Base-by-base conservation (phyloP, 2,113 vertebrate genomes). In the Tor tambroides region DNA sequence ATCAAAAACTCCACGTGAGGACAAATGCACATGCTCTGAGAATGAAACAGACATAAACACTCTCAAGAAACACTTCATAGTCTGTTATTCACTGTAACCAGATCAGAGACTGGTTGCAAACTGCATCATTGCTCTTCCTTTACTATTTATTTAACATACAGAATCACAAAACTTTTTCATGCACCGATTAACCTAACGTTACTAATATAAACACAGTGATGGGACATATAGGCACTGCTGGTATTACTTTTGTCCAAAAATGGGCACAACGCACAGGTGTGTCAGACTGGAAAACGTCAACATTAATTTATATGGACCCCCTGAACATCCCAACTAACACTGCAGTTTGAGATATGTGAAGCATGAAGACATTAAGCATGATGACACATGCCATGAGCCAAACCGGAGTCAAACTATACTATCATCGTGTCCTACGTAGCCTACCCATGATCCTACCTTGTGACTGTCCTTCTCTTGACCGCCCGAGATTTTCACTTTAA, bases 181-280 rank as follows among this genome's bases (percentile, higher is more conserved):
- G 6, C 38, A 38, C 38, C 38, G 5, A 38, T 38, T 38, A 38
- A 38, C 38, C 5, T 38, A 32, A 32, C 32, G 32, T 32, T 32
- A 38, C 38, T 1, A 9, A 23, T 17, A 41, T 19, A 86, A 46
- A 30, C 15, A 41, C 17, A 32, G 75, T 1, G 72, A 41, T 35
- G 35, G 35, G 35, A 35, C 35, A 35, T 6, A 5, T 35, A 35
- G 43, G 19, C 7, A 46, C 28, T n/a, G 10, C 61, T 35, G 46
- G 1, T 6, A 32, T 65, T 65, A 43, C 21, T 63, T 74, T 88
- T 89, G 54, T 87, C 88, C 90, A 91, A 92, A 93, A 93, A 93
- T 86, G 81, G 87, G 87, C 88, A 91, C 67, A 77, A 80, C 82
- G 81, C 92, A 92, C 94, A 95, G 93, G 94, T 95, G 94, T 93